Percentiles rank a stretch among this genome's conserved stretches.
phyloP scores from a whole-genome alignment of 2,113 vertebrate species.

The Peromyscus polionotus region DNA sequence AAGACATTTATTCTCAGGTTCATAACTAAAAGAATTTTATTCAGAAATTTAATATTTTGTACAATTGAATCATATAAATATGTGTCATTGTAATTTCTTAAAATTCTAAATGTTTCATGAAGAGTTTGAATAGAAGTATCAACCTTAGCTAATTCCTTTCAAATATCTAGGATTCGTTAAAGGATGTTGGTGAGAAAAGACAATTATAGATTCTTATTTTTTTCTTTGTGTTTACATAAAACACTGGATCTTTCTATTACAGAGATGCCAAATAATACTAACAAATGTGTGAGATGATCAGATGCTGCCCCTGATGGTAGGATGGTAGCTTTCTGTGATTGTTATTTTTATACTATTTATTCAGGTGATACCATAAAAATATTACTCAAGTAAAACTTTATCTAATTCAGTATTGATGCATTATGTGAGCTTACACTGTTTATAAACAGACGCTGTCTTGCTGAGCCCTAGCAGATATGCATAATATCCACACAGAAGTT shows the following conservation, averaged over 20 bases:
- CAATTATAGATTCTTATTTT: background rate
- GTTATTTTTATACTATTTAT: slow-evolving; percentile 42
- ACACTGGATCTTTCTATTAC: background rate
- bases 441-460: slow-evolving; percentile 64
- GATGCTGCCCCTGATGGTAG: background rate
- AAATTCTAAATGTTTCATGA: background rate
- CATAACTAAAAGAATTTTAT: background rate
- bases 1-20: background rate
- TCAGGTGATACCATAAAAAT: slow-evolving; percentile 52
- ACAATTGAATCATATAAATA: slow-evolving; percentile 5
- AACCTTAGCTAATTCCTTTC: background rate
- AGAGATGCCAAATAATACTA: background rate
- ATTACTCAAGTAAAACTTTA: slow-evolving; percentile 68
- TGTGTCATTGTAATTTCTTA: background rate
- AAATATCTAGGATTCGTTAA: slow-evolving; percentile 25
- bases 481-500: slow-evolving; percentile 60
- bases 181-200: background rate
- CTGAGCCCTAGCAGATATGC: slow-evolving; percentile 38
- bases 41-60: slow-evolving; percentile 17
- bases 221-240: background rate
- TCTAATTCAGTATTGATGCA: slow-evolving; percentile 70
- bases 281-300: background rate
- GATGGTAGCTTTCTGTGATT: background rate
- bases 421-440: slow-evolving; percentile 73
- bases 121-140: slow-evolving; percentile 7